Base-by-base conservation (phyloP, 1,140 invertebrate genomes). In the Pentalonia nigronervosa region DNA sequence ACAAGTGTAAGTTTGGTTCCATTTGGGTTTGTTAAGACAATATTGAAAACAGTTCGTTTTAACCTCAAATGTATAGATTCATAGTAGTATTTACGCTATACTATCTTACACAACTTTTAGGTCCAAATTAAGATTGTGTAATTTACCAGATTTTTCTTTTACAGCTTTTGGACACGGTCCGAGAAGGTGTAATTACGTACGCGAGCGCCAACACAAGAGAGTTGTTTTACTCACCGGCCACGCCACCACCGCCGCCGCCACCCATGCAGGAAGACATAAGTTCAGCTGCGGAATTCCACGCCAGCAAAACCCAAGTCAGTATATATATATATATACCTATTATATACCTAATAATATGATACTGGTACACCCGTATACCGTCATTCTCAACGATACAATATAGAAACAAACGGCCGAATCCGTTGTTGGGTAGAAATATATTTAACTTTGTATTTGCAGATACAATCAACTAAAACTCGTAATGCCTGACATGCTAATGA, bases 121-220 rank as follows among this genome's bases (percentile, higher is more conserved):
- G 30, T 4, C n/a, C n/a, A 20, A 76, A 76, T n/a, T 34, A 34
- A 14, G n/a, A 76, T 76, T 76, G 30, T 76, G 14, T 76, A n/a
- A n/a, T 76, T 8, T 17, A n/a, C n/a, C 14, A 4, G n/a, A 76
- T 76, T 23, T 94, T 53, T n/a, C 8, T 93, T 34, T 50, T 50
- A 20, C 41, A 89, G 87, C 84, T 90, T 89, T 93, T 88, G 36
- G 84, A 89, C 25, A 93, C 93, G 0, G 84, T 89, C 2, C 84
- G 84, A 21, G 93, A 93, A 76, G 84, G 84, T 17, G 84, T 93
- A 20, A 89, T 93, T n/a, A 93, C 87, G 21, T 93, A 89, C 47
- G 84, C 87, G 1, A 93, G 84, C 41, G 93, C 84, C 86, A 93
- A 90, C 34, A 93, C 93, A 6, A 89, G 53, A 76, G 84, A 93